phyloP scores from a whole-genome alignment of 2,888 invertebrate genomes.

The Scaptomyza parva region DNA sequence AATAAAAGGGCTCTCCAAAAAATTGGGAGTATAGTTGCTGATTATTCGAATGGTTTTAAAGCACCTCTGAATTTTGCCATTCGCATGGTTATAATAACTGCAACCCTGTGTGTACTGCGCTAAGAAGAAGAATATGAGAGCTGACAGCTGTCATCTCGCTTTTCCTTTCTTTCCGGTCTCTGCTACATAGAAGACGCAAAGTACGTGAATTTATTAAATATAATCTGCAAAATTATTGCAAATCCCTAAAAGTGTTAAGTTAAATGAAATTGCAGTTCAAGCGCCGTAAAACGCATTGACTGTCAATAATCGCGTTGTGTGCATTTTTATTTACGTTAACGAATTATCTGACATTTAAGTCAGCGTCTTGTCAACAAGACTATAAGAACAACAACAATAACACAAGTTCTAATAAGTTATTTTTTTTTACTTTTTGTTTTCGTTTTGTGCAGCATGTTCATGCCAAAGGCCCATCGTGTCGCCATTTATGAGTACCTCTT shows the following conservation, averaged over 20 bases:
- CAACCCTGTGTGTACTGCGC: conserved; percentile 41
- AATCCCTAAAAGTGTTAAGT: conserved; percentile 54
- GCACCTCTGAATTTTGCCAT: conserved; percentile 36
- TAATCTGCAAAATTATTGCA: conserved; percentile 76
- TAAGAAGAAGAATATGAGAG: conserved; percentile 57
- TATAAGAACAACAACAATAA: conserved; percentile 39
- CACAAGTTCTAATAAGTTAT: conserved; percentile 41
- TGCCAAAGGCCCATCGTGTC: conserved; percentile 99
- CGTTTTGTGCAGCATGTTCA: conserved; percentile 95
- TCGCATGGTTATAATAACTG: conserved; percentile 28
- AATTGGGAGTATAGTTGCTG: background rate
- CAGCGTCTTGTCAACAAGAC: conserved; percentile 42
- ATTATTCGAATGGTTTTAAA: background rate
- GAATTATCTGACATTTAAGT: conserved; percentile 30
- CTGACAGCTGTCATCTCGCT: conserved; percentile 69
- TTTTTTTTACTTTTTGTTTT: conserved; percentile 52
- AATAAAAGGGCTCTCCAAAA: background rate
- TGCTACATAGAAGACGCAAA: conserved; percentile 82
- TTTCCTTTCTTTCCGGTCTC: conserved; percentile 85
- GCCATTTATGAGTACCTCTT: conserved; percentile 99
- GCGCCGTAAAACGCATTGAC: conserved; percentile 14
- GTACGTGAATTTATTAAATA: conserved; percentile 77
- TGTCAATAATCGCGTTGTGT: conserved; percentile 34
- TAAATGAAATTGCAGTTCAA: conserved; percentile 22
- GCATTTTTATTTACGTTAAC: conserved; percentile 41